These are phyloP conservation scores for Ambastaia sidthimunki DNA, from an alignment of 2,797 vertebrate species.

Conservation along the genomic window DNA sequence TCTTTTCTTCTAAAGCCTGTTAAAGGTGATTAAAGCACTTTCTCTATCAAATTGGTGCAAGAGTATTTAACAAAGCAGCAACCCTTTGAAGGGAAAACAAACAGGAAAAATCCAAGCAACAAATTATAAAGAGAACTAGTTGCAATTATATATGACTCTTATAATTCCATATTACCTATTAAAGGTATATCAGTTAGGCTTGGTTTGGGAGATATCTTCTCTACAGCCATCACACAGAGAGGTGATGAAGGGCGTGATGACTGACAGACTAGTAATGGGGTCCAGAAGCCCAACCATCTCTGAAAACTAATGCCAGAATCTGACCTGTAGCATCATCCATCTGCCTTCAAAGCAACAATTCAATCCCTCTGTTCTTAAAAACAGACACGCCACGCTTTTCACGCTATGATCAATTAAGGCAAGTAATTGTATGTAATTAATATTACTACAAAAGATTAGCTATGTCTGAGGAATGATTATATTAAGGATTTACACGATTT, in stretches of 20 bases:
- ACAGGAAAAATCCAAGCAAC: neutral
- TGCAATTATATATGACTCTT: neutral
- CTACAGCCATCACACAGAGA: neutral
- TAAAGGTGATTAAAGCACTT: conserved; percentile 44
- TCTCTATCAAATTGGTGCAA: conserved; percentile 15
- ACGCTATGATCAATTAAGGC: conserved; percentile 34
- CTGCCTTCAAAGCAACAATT: conserved; percentile 9
- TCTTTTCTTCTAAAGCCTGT: conserved; percentile 35
- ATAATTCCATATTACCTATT: neutral
- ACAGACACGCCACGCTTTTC: conserved; percentile 22
- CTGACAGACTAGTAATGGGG: conserved; percentile 44
- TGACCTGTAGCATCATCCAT: conserved; percentile 10
- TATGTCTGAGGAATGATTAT: conserved; percentile 46
- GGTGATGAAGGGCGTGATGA: conserved; percentile 9
- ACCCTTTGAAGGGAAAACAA: neutral
- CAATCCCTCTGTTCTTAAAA: conserved; percentile 4
- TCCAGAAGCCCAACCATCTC: conserved; percentile 20
- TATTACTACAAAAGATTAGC: conserved; percentile 41
- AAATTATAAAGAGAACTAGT: neutral
- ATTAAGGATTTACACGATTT: conserved; percentile 39
- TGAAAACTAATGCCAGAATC: conserved; percentile 13
- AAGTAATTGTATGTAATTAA: conserved; percentile 42
- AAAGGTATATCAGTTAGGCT: neutral
- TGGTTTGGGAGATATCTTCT: neutral
- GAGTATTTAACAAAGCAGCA: conserved; percentile 15